Percentiles rank a stretch among this genome's conserved stretches.
Evolutionary conservation across 2,113 vertebrate species (phyloP).

Genomic region (Istiophorus platypterus): DNA sequence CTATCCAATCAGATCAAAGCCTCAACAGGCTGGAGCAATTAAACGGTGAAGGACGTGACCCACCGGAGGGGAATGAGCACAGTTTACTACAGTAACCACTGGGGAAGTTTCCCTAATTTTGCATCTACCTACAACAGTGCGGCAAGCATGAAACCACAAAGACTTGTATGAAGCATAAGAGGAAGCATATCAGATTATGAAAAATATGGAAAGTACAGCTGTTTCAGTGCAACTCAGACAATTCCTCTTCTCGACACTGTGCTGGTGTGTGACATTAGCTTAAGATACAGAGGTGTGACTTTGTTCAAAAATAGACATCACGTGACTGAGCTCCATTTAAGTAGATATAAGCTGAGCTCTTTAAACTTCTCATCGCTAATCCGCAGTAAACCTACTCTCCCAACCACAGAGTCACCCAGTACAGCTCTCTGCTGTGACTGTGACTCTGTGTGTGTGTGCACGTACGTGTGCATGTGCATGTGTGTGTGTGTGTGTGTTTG

Average conservation of each 20-base stretch:
- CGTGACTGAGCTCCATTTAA: conserved; percentile 59
- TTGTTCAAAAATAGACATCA: conserved; percentile 69
- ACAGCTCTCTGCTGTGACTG: not conserved
- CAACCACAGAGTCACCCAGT: conserved; percentile 25
- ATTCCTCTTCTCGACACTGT: not conserved
- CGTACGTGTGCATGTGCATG: not conserved
- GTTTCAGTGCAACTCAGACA: not conserved
- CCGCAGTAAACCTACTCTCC: conserved; percentile 43
- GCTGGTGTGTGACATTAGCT: not conserved
- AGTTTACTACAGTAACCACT: not conserved
- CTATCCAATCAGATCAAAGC: conserved; percentile 39
- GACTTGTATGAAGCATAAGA: not conserved
- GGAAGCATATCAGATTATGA: not conserved
- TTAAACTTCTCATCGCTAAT: conserved; percentile 69
- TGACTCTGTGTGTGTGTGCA: conserved; percentile 10
- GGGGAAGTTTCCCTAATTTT: conserved; percentile 1
- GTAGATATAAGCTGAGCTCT: conserved; percentile 64
- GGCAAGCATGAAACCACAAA: not conserved
- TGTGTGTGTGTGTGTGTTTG: not conserved
- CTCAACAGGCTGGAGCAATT: not conserved
- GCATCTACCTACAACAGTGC: not conserved
- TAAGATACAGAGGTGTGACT: conserved; percentile 32
- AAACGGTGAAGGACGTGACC: conserved; percentile 22
- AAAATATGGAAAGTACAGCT: not conserved
- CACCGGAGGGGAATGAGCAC: not conserved